Percentiles rank a stretch among this genome's conserved stretches.
Evolutionary conservation across 2,113 vertebrate species (phyloP).

Genomic region (Forbesichthys papilliferus): DNA sequence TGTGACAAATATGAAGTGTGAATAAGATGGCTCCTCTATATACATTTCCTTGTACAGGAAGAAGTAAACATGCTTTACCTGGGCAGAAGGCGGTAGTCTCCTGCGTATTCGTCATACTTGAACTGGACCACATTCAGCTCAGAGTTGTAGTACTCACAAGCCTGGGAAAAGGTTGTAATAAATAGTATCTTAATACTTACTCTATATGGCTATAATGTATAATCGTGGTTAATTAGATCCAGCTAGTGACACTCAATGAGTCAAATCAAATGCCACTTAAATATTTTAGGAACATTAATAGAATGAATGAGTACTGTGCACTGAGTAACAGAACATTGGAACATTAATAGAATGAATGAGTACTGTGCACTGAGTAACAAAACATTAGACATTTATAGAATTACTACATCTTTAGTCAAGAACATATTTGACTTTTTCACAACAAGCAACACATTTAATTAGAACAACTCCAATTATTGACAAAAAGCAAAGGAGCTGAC

Average conservation of each 20-base stretch:
- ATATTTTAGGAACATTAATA: not conserved
- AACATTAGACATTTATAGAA: too few species aligned
- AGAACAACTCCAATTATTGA: too few species aligned
- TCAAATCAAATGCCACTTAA: not conserved
- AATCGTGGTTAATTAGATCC: not conserved
- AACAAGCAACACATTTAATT: too few species aligned
- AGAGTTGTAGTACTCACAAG: constrained; percentile 95
- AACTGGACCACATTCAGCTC: constrained; percentile 91
- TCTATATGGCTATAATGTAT: not conserved
- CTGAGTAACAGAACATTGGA: too few species aligned
- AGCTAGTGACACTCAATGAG: not conserved
- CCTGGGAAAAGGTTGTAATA: constrained; percentile 71
- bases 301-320: too few species aligned
- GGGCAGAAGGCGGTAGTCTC: constrained; percentile 90
- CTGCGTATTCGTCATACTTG: constrained; percentile 91
- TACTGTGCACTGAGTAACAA: too few species aligned
- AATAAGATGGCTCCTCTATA: not conserved
- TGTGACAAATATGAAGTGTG: not conserved
- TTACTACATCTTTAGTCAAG: too few species aligned
- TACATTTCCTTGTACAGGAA: too few species aligned
- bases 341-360: too few species aligned
- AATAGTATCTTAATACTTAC: not conserved
- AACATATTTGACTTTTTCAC: too few species aligned
- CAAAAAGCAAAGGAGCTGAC: too few species aligned
- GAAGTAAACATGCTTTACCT: constrained; percentile 74